A percentile compares a stretch with the other conserved stretches of the same genome.
phyloP scores from a whole-genome alignment of 2,113 vertebrate species.

The Myocastor coypus region DNA sequence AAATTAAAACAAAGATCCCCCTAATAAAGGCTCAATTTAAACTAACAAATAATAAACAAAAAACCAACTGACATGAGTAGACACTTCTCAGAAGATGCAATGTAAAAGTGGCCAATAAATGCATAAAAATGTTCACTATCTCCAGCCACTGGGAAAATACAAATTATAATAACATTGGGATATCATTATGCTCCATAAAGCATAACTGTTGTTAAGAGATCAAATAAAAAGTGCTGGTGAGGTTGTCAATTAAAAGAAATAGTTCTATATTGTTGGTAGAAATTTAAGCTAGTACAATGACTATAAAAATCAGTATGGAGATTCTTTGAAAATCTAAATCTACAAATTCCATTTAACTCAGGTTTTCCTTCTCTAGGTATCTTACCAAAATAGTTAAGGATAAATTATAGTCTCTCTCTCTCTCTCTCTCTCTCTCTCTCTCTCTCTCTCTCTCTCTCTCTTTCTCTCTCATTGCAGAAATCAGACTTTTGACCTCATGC shows the following conservation, averaged over 20 bases:
- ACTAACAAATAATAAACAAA: too few species aligned
- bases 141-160: background rate
- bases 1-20: background rate
- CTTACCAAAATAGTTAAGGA: background rate
- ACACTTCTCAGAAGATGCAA: background rate
- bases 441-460: too few species aligned
- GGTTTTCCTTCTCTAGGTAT: background rate
- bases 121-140: background rate
- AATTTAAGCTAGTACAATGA: background rate
- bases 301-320: background rate
- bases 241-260: background rate
- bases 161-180: background rate
- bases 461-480: too few species aligned
- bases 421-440: too few species aligned
- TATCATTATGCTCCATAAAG: background rate
- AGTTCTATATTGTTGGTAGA: background rate
- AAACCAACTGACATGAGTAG: background rate
- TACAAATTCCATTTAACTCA: background rate
- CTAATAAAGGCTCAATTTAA: background rate
- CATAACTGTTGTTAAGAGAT: background rate
- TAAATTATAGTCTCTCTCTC: background rate
- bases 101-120: background rate
- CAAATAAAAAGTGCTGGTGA: background rate
- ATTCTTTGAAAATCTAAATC: background rate
- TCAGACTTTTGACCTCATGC: too few species aligned